Evolutionary conservation across 2,888 invertebrate species (phyloP), one percentile per base, ranked within the genome.

Genomic region (Bursaphelenchus okinawaensis): DNA sequence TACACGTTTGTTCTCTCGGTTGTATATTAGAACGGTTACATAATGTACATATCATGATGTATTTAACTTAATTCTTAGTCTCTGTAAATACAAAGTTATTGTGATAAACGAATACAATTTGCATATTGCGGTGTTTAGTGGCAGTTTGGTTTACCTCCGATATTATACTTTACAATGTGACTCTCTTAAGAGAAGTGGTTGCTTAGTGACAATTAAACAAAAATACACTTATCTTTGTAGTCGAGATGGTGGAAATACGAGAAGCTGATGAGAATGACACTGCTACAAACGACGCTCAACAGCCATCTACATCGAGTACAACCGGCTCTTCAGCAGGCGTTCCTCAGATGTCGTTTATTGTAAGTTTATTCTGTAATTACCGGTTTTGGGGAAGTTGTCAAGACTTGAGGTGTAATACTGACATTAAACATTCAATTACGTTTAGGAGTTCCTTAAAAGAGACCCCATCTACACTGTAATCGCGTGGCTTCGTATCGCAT

Each of bases 381-480:
- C n/a, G n/a, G n/a, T 40, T 40, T 40, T 40, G 7, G 31, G 7
- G 31, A 16, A 12, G 1, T 40, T 40, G 40, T 3, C 16, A 6
- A 6, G 12, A 1, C 12, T 3, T 3, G n/a, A 40, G 40, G 1
- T 40, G 40, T 4, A 40, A 3, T n/a, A n/a, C n/a, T n/a, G n/a
- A n/a, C n/a, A n/a, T 40, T 40, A 40, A 16, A 16, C 16, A 40
- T n/a, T 4, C 40, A 4, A 16, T 40, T 6, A n/a, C n/a, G 40
- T 40, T 61, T 78, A 85, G 84, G 79, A 76, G 51, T 83, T 78
- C 66, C 78, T 92, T 71, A 86, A 88, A 40, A 88, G 88, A 55
- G 90, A 93, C 83, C 92, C 91, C 87, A 88, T 93, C 62, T 91
- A 92, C 81, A 89, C 91, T 54, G 89, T 89, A 0, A 86, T 93